These are phyloP conservation scores for Forbesichthys papilliferus DNA, from an alignment of 2,113 vertebrate species.

Conservation along the genomic window DNA sequence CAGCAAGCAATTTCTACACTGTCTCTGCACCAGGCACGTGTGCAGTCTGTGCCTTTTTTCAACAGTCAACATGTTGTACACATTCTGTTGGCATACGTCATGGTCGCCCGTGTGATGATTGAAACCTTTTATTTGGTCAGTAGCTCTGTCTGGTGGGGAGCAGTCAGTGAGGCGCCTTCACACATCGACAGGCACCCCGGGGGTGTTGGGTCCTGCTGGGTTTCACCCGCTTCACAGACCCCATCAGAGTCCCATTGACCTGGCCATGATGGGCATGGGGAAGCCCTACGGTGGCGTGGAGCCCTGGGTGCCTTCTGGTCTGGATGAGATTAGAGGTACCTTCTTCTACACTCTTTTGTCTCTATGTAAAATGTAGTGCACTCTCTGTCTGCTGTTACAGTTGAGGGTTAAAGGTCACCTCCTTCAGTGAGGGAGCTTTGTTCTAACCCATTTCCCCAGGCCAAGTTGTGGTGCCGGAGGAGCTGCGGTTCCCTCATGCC, in stretches of 20 bases:
- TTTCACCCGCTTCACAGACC: conserved; percentile 63
- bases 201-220: conserved; percentile 63
- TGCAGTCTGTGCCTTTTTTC: not conserved
- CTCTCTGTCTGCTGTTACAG: too few species aligned
- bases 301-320: conserved; percentile 65
- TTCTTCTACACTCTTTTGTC: not conserved
- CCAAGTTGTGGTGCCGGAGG: conserved; percentile 85
- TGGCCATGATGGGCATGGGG: conserved; percentile 61
- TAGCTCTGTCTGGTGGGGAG: conserved; percentile 55
- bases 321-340: conserved; percentile 78
- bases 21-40: conserved; percentile 56
- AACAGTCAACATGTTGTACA: not conserved
- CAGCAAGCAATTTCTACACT: conserved; percentile 61
- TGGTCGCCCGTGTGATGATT: not conserved
- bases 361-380: too few species aligned
- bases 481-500: conserved; percentile 86
- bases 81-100: not conserved
- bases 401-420: too few species aligned
- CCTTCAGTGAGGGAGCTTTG: too few species aligned
- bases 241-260: conserved; percentile 63
- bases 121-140: not conserved
- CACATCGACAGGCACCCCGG: conserved; percentile 50
- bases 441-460: conserved; percentile 61
- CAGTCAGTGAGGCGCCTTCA: conserved; percentile 63
- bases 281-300: conserved; percentile 64